These are phyloP conservation scores for Agriotes lineatus DNA, from an alignment of 2,888 invertebrate genomes.

Conservation along the genomic window DNA sequence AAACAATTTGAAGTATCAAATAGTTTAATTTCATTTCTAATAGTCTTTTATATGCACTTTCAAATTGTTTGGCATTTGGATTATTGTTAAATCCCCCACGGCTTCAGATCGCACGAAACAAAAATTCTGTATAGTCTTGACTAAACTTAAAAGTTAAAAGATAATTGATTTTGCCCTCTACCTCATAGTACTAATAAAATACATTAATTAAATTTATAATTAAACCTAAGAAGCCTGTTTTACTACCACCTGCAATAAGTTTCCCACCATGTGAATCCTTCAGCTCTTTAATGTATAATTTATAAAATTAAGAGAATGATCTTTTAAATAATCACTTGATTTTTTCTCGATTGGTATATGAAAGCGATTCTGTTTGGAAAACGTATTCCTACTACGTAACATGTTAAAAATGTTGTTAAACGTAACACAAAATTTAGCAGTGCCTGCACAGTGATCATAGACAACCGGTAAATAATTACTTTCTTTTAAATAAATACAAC, in stretches of 20 bases:
- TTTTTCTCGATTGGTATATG: slow-evolving; percentile 7
- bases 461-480: slow-evolving; percentile 24
- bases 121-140: no score
- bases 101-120: no score
- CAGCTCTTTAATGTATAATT: slow-evolving; percentile 18
- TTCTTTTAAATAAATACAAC: slow-evolving; percentile 38
- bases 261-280: no score
- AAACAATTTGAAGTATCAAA: no score
- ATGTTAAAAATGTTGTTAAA: slow-evolving; percentile 53
- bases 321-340: not conserved
- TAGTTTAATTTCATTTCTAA: no score
- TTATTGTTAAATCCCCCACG: no score
- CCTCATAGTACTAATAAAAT: slow-evolving; percentile 14
- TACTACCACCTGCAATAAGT: no score
- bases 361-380: slow-evolving; percentile 36
- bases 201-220: slow-evolving; percentile 28
- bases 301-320: slow-evolving; percentile 15
- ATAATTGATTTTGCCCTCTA: not conserved
- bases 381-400: slow-evolving; percentile 47
- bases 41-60: no score
- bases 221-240: slow-evolving; percentile 35
- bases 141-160: no score
- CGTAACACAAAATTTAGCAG: no score
- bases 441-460: no score
- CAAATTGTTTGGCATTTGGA: no score